These are phyloP conservation scores for Homarus gammarus DNA, from an alignment of 2,888 invertebrate species.

Conservation along the genomic window DNA sequence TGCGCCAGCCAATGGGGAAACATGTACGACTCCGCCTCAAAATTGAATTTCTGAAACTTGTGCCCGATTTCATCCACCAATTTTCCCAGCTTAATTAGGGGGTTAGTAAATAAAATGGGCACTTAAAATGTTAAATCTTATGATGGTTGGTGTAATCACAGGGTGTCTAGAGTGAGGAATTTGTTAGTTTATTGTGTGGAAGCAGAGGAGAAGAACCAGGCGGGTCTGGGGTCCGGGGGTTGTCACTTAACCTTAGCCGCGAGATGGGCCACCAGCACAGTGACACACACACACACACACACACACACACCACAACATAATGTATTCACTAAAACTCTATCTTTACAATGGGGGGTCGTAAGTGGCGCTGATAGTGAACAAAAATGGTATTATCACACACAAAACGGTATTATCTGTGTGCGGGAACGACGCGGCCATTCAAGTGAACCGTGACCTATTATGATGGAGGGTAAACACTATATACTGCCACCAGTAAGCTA, in stretches of 20 bases:
- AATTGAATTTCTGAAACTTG: slow-evolving; percentile 72
- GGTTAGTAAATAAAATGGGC: slow-evolving; percentile 69
- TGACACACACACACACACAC: neutral
- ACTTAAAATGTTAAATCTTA: slow-evolving; percentile 68
- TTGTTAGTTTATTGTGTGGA: slow-evolving; percentile 49
- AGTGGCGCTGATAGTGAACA: too few species aligned
- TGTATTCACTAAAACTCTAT: too few species aligned
- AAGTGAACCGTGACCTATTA: too few species aligned
- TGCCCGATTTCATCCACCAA: slow-evolving; percentile 67
- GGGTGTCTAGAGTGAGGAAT: slow-evolving; percentile 36
- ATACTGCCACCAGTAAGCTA: too few species aligned
- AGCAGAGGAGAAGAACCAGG: neutral
- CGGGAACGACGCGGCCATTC: too few species aligned
- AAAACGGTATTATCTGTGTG: too few species aligned
- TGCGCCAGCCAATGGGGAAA: slow-evolving; percentile 45
- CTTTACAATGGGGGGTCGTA: too few species aligned
- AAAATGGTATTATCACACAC: too few species aligned
- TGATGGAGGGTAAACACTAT: too few species aligned
- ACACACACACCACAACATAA: neutral
- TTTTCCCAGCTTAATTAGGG: slow-evolving; percentile 54
- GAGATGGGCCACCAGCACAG: too few species aligned
- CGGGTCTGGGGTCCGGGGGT: neutral
- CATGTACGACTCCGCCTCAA: slow-evolving; percentile 61
- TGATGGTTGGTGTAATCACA: slow-evolving; percentile 44
- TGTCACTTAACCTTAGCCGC: too few species aligned